phyloP scores from a whole-genome alignment of 2,797 vertebrate species.

The Nothura maculosa region DNA sequence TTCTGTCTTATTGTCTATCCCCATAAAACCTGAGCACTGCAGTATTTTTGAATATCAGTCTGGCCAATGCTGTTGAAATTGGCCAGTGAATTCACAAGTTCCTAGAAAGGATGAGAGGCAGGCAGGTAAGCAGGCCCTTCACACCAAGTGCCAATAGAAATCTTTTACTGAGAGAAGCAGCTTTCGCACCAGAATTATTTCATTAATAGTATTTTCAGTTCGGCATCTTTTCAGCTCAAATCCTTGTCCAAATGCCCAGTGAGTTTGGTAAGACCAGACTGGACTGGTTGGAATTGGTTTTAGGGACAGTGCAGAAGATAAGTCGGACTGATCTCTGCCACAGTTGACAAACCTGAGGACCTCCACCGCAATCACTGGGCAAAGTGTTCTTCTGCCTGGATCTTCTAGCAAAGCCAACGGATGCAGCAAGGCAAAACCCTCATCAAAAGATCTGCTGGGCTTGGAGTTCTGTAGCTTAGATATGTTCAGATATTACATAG shows the following conservation, averaged over 20 bases:
- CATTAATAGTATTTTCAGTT: not conserved
- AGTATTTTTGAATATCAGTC: constrained; percentile 33
- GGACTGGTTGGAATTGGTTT: not conserved
- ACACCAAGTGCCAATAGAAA: not conserved
- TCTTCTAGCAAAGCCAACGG: not conserved
- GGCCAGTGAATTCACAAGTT: constrained; percentile 4
- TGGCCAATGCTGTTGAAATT: constrained; percentile 15
- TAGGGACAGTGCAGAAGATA: not conserved
- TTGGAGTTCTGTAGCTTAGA: not conserved
- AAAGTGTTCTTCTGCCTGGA: not conserved
- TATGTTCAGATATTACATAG: constrained; percentile 33
- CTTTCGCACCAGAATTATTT: not conserved
- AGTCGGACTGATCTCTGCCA: not conserved
- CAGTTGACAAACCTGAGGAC: not conserved
- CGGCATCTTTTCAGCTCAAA: not conserved
- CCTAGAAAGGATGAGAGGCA: not conserved
- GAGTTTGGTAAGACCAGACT: not conserved
- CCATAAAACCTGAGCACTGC: constrained; percentile 3
- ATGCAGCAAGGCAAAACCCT: not conserved
- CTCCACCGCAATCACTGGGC: not conserved
- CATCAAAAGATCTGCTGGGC: not conserved
- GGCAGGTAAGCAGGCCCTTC: not conserved
- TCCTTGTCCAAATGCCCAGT: not conserved
- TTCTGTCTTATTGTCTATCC: constrained; percentile 35
- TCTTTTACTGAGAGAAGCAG: not conserved